Evolutionary conservation across 2,797 vertebrate genomes (phyloP).

Genomic region (Sebastes kiyomatsui): DNA sequence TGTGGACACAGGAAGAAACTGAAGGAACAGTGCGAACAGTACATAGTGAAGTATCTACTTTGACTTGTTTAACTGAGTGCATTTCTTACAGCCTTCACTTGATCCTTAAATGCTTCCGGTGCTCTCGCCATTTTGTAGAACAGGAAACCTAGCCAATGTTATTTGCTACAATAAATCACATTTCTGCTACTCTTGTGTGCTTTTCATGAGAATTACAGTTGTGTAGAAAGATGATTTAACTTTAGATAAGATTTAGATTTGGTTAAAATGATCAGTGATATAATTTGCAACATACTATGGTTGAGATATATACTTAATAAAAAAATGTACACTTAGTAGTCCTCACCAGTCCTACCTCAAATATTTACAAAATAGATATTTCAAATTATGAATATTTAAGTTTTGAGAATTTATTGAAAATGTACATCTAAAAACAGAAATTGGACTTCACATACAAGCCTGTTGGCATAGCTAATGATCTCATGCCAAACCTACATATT

Average conservation of each 20-base stretch:
- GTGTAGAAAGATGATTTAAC: neutral
- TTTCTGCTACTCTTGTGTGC: conserved; percentile 60
- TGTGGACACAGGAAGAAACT: conserved; percentile 4
- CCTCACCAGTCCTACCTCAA: neutral
- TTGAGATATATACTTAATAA: neutral
- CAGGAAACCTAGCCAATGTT: conserved; percentile 60
- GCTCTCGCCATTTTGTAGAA: conserved; percentile 66
- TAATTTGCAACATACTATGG: neutral
- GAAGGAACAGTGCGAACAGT: conserved; percentile 28
- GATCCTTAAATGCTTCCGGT: conserved; percentile 63
- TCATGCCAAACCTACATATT: neutral
- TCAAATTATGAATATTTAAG: neutral
- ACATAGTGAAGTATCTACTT: conserved; percentile 32
- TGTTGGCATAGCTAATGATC: conserved; percentile 5
- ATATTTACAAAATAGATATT: neutral
- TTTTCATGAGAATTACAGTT: neutral
- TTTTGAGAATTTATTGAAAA: conserved; percentile 55
- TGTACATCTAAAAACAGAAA: conserved; percentile 18
- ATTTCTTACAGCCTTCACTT: conserved; percentile 55
- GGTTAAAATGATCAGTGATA: neutral
- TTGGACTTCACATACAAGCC: neutral
- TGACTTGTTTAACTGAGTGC: conserved; percentile 44
- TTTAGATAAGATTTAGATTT: neutral
- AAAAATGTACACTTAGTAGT: neutral
- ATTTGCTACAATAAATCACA: conserved; percentile 74